Evolutionary conservation across 2,888 invertebrate genomes (phyloP), one percentile per base, ranked within the genome.

Genomic region (Dolomedes plantarius): DNA sequence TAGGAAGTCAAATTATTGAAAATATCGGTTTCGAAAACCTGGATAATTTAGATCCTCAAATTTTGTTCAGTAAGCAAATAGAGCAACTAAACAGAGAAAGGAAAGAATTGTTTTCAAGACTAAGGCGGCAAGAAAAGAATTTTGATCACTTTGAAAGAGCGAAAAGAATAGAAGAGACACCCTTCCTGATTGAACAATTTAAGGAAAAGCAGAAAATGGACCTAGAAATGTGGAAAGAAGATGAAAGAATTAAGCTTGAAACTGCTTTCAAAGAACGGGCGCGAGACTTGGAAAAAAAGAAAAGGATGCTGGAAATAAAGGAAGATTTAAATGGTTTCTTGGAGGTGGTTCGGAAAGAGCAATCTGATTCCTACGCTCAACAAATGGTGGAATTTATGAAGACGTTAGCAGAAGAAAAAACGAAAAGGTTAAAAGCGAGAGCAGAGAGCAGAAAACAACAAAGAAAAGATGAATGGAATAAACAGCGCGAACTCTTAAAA

Each of bases 71-170:
- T 23, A 82, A 82, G 23, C 76, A 82, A 56, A 41, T 82, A 23
- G 82, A 82, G 19, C 31, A 50, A 11, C n/a, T 76, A 1, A 65
- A 28, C 13, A 68, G 56, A 9, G 76, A 82, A 28, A 82, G 56
- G 28, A 76, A 76, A 72, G 71, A 50, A 23, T 65, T 82, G 3
- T 11, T 16, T 0, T 6, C 28, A 3, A 69, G 76, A 16, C 29
- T 82, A 6, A 41, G 27, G 2, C 76, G 75, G 32, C 82, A 82
- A 65, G 76, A 76, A 31, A 76, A 65, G 67, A 71, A 27, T 0
- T 29, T 72, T 13, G n/a, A 76, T 39, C 76, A 82, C 41, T 36
- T 82, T 23, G 82, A 82, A 50, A 68, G 82, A 76, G 82, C 76
- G 28, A 82, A 82, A 36, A 39, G 76, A 65, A 19, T 71, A 2